Percentiles rank a stretch among this genome's conserved stretches.
phyloP scores from a whole-genome alignment of 2,113 vertebrate genomes.

The Chelonoidis abingdonii region DNA sequence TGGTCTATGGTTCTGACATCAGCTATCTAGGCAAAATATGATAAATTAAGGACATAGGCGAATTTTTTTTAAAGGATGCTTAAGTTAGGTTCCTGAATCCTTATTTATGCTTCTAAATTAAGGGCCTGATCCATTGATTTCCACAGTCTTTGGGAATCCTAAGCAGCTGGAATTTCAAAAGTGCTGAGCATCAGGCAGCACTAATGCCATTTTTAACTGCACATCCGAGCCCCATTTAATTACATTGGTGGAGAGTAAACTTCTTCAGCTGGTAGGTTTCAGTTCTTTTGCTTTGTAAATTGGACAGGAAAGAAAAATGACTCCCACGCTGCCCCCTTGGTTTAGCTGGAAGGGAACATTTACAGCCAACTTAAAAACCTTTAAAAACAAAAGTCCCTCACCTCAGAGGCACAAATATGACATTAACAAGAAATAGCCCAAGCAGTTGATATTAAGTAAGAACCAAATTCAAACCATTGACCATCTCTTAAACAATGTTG shows the following conservation, averaged over 20 bases:
- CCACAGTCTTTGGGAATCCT: background rate
- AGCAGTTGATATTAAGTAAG: background rate
- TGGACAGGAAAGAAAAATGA: background rate
- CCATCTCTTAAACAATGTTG: background rate
- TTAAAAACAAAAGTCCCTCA: background rate
- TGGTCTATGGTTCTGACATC: constrained; percentile 13
- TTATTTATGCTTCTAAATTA: background rate
- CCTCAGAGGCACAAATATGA: background rate
- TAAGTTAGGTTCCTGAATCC: background rate
- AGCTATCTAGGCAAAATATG: constrained; percentile 35
- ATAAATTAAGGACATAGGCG: background rate
- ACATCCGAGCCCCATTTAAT: background rate
- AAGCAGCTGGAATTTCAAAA: background rate
- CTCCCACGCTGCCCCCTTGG: background rate
- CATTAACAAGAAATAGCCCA: background rate
- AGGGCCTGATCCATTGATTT: background rate
- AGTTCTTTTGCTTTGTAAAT: constrained; percentile 23
- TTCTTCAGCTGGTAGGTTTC: background rate
- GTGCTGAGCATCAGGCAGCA: background rate
- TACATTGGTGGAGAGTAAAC: constrained; percentile 8
- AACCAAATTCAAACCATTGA: background rate
- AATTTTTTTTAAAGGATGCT: background rate
- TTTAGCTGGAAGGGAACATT: background rate
- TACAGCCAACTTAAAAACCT: background rate
- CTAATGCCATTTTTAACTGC: constrained; percentile 34